Percentiles rank a stretch among this genome's conserved stretches.
phyloP scores from a whole-genome alignment of 2,113 vertebrate species.

The Brevimyrus niger region DNA sequence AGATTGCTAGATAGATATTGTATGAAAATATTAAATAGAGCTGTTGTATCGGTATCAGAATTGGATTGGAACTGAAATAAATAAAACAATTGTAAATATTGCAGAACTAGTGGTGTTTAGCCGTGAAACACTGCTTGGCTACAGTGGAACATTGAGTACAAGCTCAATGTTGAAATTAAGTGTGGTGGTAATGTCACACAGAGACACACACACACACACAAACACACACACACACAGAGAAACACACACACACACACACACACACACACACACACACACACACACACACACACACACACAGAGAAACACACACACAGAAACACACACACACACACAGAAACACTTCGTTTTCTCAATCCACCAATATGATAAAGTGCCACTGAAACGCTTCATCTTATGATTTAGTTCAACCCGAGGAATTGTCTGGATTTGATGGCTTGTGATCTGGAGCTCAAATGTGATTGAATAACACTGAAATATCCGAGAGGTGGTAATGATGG shows the following conservation, averaged over 20 bases:
- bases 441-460: background rate
- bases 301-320: rapidly evolving
- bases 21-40: too few species aligned
- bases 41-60: too few species aligned
- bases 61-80: too few species aligned
- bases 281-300: too few species aligned
- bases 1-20: too few species aligned
- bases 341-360: too few species aligned
- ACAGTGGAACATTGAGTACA: background rate
- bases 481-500: background rate
- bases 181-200: background rate
- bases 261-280: background rate
- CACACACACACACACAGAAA: background rate
- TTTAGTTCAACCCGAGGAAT: background rate
- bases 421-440: background rate
- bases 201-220: too few species aligned
- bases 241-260: background rate
- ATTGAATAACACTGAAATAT: background rate
- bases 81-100: background rate
- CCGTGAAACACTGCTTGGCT: background rate
- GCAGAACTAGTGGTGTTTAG: background rate
- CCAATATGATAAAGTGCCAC: background rate
- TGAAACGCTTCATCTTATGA: background rate
- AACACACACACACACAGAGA: background rate
- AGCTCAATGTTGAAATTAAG: background rate